A percentile compares a stretch with the other conserved stretches of the same genome.
phyloP scores from a whole-genome alignment of 2,113 vertebrate species.

The Tenrec ecaudatus region DNA sequence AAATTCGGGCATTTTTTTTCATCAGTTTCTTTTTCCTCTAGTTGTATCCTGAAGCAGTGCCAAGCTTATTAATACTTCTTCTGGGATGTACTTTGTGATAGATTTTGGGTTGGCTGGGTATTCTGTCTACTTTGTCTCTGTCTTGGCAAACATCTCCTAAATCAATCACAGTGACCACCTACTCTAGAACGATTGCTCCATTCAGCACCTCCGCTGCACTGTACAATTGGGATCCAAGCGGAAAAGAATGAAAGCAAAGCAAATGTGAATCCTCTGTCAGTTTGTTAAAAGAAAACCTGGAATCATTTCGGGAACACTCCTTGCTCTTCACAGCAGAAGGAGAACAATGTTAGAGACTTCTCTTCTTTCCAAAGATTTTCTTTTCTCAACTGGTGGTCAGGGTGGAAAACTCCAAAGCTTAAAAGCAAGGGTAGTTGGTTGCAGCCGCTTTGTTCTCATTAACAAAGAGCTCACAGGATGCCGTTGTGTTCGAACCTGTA shows the following conservation, averaged over 20 bases:
- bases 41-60: neutral
- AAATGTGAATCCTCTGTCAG: constrained; percentile 68
- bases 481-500: neutral
- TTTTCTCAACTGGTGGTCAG: neutral
- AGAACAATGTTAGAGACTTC: neutral
- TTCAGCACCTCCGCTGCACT: constrained; percentile 46
- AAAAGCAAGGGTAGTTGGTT: neutral
- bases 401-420: neutral
- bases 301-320: constrained; percentile 43
- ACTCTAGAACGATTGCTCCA: constrained; percentile 48
- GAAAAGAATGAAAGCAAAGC: constrained; percentile 69
- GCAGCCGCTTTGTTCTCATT: neutral
- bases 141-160: constrained; percentile 67
- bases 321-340: constrained; percentile 24
- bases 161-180: constrained; percentile 65
- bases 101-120: constrained; percentile 37
- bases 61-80: constrained; percentile 21
- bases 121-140: constrained; percentile 56
- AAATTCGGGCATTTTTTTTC: neutral
- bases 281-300: constrained; percentile 57
- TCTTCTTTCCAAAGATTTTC: constrained; percentile 8
- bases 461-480: neutral
- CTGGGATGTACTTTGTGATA: neutral
- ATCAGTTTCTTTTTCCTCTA: neutral
- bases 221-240: constrained; percentile 53